These are phyloP conservation scores for Timema podura DNA, from an alignment of 2,888 invertebrate species.

Conservation along the genomic window DNA sequence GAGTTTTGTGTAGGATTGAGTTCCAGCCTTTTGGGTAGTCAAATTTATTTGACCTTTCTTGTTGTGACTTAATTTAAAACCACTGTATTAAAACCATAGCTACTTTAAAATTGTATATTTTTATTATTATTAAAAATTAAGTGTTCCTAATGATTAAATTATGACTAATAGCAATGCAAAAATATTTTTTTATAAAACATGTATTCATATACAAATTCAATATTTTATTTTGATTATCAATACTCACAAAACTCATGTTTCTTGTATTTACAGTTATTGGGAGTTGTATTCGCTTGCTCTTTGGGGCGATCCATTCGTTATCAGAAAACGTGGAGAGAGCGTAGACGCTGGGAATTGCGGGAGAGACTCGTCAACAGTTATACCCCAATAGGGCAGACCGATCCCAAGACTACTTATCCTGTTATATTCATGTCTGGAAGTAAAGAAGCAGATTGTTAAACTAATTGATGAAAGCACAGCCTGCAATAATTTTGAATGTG, in stretches of 20 bases:
- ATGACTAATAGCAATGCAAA: neutral
- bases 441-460: conserved; percentile 1
- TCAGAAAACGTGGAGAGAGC: conserved; percentile 68
- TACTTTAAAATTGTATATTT: neutral
- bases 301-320: conserved; percentile 40
- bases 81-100: neutral
- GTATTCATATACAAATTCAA: neutral
- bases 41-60: conserved; percentile 14
- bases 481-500: no score
- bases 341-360: conserved; percentile 64
- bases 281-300: conserved; percentile 32
- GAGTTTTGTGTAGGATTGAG: no score
- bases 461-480: no score
- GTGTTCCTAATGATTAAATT: neutral
- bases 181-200: neutral
- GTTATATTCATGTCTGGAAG: conserved; percentile 38
- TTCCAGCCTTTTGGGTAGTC: no score
- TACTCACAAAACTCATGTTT: conserved; percentile 6
- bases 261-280: conserved; percentile 27
- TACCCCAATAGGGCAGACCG: conserved; percentile 42
- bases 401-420: conserved; percentile 41
- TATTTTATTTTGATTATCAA: conserved; percentile 19
- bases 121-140: neutral
- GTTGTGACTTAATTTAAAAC: neutral
- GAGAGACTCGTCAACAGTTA: conserved; percentile 42